Evolutionary conservation across 2,113 vertebrate genomes (phyloP).

Genomic region (Rhadina sibilatrix): DNA sequence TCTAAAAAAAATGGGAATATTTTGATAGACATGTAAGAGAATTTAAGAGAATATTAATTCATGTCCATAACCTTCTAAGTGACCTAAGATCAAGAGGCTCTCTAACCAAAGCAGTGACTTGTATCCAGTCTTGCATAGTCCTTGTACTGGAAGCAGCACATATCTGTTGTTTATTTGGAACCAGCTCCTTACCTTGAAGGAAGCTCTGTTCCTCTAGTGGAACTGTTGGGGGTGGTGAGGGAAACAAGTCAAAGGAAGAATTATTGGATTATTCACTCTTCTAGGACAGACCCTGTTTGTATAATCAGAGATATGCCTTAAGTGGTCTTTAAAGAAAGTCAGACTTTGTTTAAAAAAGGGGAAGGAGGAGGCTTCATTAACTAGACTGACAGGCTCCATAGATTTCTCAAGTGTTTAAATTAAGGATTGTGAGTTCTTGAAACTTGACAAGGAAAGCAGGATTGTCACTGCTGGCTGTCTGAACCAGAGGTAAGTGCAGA

Average conservation of each 20-base stretch:
- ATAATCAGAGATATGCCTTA: slow-evolving; percentile 74
- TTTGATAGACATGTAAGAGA: background rate
- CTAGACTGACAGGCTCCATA: slow-evolving; percentile 78
- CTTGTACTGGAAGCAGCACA: background rate
- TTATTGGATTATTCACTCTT: slow-evolving; percentile 61
- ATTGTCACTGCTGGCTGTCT: slow-evolving; percentile 72
- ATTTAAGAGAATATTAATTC: background rate
- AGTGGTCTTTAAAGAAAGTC: slow-evolving; percentile 70
- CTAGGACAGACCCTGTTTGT: slow-evolving; percentile 67
- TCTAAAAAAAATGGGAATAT: background rate
- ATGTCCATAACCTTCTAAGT: background rate
- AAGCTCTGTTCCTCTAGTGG: background rate
- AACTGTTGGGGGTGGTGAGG: background rate
- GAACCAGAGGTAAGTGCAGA: slow-evolving; percentile 73
- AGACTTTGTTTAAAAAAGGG: slow-evolving; percentile 74
- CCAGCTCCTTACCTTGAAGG: background rate
- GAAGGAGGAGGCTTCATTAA: slow-evolving; percentile 75
- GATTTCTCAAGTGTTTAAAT: slow-evolving; percentile 82
- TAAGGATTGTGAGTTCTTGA: slow-evolving; percentile 78
- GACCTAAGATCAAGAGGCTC: background rate
- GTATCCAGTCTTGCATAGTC: background rate
- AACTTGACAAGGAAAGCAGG: slow-evolving; percentile 73
- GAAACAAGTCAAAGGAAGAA: slow-evolving; percentile 16
- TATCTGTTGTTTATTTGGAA: background rate
- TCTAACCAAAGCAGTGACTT: background rate